Percentiles rank a stretch among this genome's conserved stretches.
phyloP scores from a whole-genome alignment of 2,888 invertebrate genomes.

The Mimachlamys varia region DNA sequence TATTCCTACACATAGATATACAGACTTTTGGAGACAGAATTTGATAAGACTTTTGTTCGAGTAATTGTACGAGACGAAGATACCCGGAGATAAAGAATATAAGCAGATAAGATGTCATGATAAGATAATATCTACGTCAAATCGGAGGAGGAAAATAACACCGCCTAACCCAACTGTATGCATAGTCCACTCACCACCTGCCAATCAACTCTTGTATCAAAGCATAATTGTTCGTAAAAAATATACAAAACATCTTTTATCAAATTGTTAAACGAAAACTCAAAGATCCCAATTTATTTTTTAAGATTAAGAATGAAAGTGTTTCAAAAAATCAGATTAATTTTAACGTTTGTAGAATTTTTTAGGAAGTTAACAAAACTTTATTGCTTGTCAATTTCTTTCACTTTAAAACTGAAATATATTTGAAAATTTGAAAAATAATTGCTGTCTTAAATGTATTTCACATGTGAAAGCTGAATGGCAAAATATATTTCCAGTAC shows the following conservation, averaged over 20 bases:
- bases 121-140: neutral
- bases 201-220: neutral
- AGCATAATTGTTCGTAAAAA: neutral
- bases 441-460: neutral
- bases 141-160: neutral
- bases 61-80: neutral
- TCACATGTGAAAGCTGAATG: neutral
- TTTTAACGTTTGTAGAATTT: neutral
- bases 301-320: neutral
- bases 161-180: neutral
- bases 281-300: neutral
- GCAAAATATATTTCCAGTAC: neutral
- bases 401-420: neutral
- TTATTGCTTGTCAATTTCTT: neutral
- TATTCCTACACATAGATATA: neutral
- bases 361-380: neutral
- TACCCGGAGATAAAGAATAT: neutral
- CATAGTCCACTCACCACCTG: neutral
- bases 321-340: neutral
- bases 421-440: neutral
- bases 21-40: constrained; percentile 19
- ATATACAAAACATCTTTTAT: neutral
- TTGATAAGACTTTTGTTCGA: neutral
- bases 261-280: neutral
- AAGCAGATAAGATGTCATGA: neutral